Evolutionary conservation across 23 tunicate genomes (phyloP), one percentile per base, ranked within the genome.

Genomic region (Corella eumyota): DNA sequence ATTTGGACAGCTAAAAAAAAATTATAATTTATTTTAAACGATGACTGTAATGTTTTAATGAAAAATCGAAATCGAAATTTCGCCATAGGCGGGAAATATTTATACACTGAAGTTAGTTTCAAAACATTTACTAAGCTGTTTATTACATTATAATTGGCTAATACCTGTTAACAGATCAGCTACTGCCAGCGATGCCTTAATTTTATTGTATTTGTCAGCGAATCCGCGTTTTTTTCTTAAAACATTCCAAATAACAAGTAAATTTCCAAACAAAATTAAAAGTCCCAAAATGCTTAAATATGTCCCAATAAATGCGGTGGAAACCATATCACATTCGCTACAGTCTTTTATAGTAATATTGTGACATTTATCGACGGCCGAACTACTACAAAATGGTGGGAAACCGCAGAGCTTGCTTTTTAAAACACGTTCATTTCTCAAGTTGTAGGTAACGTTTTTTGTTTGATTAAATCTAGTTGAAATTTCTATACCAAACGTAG

Each of bases 91-190:
- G n/a, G n/a, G n/a, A n/a, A n/a, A n/a, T 40, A 40, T 48, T 48
- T 2, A 4, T 26, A 48, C 25, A 26, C 24, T 3, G 5, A 48
- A 48, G 24, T 2, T 4, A 48, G 24, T 26, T 2, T 2, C 2
- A 48, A 21, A 21, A 21, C 13, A 21, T 48, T 48, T 25, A 21
- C 24, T 3, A 21, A 21, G 54, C 2, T 2, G 2, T 3, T 4
- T 48, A 48, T 3, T 2, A 48, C 2, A 21, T 20, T 9, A 40
- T 11, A 9, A 9, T 48, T 4, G 24, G 3, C 25, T 48, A 48
- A 26, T 48, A 54, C 60, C 60, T 54, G 60, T 54, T 26, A 54
- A 33, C 60, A 54, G 2, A 25, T 54, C 60, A 5, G 60, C 60
- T 13, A 54, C 60, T 2, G 60, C 60, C 30, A 54, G 31, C 27